phyloP scores from a whole-genome alignment of 2,888 invertebrate species.

The Phalera bucephala region DNA sequence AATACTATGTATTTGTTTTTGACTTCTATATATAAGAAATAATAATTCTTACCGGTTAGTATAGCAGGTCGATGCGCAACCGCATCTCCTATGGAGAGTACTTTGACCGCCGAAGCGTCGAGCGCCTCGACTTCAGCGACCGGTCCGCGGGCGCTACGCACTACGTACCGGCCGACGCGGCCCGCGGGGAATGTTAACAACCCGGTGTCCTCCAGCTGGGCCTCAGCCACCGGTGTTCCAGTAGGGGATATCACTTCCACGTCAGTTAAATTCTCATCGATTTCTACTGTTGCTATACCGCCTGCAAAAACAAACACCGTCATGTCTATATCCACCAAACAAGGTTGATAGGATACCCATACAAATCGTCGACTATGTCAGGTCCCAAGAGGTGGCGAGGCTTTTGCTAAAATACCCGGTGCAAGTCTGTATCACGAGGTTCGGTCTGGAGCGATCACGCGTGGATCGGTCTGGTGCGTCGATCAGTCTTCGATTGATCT shows the following conservation, averaged over 20 bases:
- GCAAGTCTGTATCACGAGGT: too few species aligned
- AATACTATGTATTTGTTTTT: too few species aligned
- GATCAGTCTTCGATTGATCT: too few species aligned
- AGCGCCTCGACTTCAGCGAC: constrained; percentile 88
- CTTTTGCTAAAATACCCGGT: too few species aligned
- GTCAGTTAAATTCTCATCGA: constrained; percentile 84
- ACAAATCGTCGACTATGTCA: too few species aligned
- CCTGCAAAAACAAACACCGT: constrained; percentile 48
- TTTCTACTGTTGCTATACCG: constrained; percentile 84
- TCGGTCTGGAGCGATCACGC: too few species aligned
- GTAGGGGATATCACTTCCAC: constrained; percentile 87
- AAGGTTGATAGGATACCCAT: too few species aligned
- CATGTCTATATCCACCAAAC: too few species aligned
- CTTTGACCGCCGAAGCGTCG: constrained; percentile 88
- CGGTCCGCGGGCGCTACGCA: constrained; percentile 75
- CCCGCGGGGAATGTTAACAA: constrained; percentile 90
- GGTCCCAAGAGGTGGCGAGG: too few species aligned
- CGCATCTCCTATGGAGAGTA: constrained; percentile 89
- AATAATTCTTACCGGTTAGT: constrained; percentile 86
- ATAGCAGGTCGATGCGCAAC: constrained; percentile 92
- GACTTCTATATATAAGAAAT: too few species aligned
- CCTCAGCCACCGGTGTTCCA: constrained; percentile 84
- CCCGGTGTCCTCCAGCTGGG: constrained; percentile 80
- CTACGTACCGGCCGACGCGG: constrained; percentile 88
- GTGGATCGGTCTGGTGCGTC: too few species aligned